These are phyloP conservation scores for Hippoglossus stenolepis DNA, from an alignment of 2,113 vertebrate species.

Conservation along the genomic window DNA sequence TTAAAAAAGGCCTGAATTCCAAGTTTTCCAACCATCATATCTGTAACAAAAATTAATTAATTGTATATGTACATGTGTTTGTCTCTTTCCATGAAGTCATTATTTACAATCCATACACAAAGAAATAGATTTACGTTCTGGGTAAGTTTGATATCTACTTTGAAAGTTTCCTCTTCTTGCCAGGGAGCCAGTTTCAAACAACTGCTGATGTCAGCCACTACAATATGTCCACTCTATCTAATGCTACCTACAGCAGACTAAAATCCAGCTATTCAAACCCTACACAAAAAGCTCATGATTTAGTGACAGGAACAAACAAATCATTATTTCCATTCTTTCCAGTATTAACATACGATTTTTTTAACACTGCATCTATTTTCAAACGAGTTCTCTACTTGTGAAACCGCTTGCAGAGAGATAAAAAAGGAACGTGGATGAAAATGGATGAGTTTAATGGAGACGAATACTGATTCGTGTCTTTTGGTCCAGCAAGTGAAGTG, in stretches of 20 bases:
- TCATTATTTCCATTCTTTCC: constrained; percentile 3
- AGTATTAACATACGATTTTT: constrained; percentile 1
- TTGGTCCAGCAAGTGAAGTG: constrained; percentile 34
- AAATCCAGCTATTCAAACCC: too few species aligned
- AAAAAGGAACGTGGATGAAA: background rate
- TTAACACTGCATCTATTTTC: constrained; percentile 5
- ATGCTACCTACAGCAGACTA: too few species aligned
- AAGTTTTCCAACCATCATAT: too few species aligned
- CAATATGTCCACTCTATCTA: background rate
- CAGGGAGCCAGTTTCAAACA: background rate
- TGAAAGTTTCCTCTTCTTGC: background rate
- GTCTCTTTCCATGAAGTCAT: too few species aligned
- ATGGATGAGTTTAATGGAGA: constrained; percentile 53
- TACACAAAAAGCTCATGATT: background rate
- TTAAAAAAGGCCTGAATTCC: too few species aligned
- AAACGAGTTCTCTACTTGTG: too few species aligned
- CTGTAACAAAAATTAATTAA: too few species aligned
- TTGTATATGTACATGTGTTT: too few species aligned
- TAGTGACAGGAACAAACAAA: constrained; percentile 16
- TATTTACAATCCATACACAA: too few species aligned
- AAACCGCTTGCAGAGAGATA: background rate
- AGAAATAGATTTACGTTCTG: too few species aligned
- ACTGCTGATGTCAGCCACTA: background rate
- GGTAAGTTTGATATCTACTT: background rate
- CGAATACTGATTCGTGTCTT: constrained; percentile 55